phyloP scores from a whole-genome alignment of 2,888 invertebrate genomes.

The Drosophila anceps region DNA sequence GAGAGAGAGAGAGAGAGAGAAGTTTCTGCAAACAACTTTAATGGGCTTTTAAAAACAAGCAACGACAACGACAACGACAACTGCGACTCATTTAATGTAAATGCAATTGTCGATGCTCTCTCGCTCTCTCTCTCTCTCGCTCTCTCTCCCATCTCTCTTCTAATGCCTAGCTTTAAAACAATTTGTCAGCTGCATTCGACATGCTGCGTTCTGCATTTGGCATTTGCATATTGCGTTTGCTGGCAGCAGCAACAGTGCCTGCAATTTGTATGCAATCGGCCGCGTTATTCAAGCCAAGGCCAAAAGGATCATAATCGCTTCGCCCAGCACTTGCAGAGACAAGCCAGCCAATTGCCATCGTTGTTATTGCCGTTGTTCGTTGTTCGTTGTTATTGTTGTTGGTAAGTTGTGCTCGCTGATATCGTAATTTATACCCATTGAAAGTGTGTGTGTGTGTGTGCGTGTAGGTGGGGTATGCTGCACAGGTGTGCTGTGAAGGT shows the following conservation, averaged over 20 bases:
- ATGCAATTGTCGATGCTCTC: slow-evolving; percentile 36
- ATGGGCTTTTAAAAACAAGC: slow-evolving; percentile 58
- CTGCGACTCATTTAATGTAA: slow-evolving; percentile 39
- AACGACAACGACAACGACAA: slow-evolving; percentile 37
- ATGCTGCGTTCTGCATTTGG: slow-evolving; percentile 27
- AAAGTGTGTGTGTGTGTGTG: not conserved
- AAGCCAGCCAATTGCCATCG: slow-evolving; percentile 12
- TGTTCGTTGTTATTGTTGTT: not conserved
- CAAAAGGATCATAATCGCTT: slow-evolving; percentile 33
- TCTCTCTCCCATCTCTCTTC: not conserved
- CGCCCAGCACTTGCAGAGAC: slow-evolving; percentile 7
- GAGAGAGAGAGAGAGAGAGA: no score
- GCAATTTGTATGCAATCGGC: slow-evolving; percentile 63
- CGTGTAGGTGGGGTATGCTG: not conserved
- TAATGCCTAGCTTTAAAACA: slow-evolving; percentile 32
- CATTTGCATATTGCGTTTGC: slow-evolving; percentile 51
- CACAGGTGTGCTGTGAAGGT: not conserved
- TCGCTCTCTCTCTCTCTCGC: not conserved
- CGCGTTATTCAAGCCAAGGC: slow-evolving; percentile 3
- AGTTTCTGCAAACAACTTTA: slow-evolving; percentile 58
- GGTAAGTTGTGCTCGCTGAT: not conserved
- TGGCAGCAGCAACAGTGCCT: slow-evolving; percentile 38
- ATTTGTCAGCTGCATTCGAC: slow-evolving; percentile 44
- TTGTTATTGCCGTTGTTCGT: not conserved
- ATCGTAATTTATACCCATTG: slow-evolving; percentile 7